Evolutionary conservation across 2,113 vertebrate species (phyloP).

Genomic region (Philantomba maxwellii): DNA sequence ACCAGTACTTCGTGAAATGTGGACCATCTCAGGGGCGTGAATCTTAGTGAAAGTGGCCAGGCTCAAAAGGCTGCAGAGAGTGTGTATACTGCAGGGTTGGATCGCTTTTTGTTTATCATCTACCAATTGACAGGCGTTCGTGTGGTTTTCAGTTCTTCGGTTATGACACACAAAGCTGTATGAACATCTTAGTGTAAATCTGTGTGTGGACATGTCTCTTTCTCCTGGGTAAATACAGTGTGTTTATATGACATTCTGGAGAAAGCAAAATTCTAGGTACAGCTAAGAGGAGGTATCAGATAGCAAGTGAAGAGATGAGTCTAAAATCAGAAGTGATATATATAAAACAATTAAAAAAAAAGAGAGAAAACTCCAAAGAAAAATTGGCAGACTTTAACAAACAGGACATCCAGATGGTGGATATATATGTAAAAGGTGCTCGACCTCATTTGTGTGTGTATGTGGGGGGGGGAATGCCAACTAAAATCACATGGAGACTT

Average conservation of each 20-base stretch:
- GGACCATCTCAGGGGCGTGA: background rate
- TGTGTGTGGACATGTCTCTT: background rate
- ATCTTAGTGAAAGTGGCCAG: too few relatives aligned
- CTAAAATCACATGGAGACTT: background rate
- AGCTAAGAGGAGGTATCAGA: background rate
- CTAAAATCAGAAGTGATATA: background rate
- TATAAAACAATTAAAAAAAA: background rate
- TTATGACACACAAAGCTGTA: background rate
- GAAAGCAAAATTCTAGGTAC: background rate
- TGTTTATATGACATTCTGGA: background rate
- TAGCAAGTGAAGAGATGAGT: background rate
- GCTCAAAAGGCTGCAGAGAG: background rate
- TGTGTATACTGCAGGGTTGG: background rate
- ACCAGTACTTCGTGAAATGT: rapidly evolving
- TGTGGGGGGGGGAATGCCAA: background rate
- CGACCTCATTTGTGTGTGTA: too few relatives aligned
- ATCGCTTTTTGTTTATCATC: background rate
- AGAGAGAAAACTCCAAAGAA: background rate
- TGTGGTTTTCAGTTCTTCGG: background rate
- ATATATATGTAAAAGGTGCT: background rate
- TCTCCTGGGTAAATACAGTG: background rate
- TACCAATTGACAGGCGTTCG: background rate
- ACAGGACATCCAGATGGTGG: too few relatives aligned
- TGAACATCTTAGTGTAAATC: background rate
- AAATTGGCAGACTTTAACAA: background rate